Evolutionary conservation across 2,888 invertebrate genomes (phyloP).

Genomic region (Synanthedon myopaeformis): DNA sequence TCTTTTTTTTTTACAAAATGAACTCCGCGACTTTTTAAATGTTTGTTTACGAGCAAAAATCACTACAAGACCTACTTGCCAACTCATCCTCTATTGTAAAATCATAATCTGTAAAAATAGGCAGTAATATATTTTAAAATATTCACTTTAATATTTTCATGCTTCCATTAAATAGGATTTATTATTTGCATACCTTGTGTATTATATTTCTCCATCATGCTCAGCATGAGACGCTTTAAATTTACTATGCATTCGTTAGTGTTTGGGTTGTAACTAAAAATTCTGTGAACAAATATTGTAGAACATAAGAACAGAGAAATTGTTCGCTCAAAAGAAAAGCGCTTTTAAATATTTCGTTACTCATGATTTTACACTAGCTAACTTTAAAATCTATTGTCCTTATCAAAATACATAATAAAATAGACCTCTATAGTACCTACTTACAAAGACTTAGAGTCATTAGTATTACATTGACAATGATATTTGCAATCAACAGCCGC

Average conservation of each 20-base stretch:
- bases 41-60: too few relatives aligned
- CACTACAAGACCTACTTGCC: slow-evolving; percentile 18
- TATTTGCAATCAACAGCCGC: slow-evolving; percentile 15
- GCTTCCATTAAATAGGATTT: neutral
- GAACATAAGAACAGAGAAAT: neutral
- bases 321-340: too few relatives aligned
- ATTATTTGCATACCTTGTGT: slow-evolving; percentile 16
- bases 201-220: slow-evolving; percentile 21
- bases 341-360: too few relatives aligned
- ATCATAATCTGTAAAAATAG: slow-evolving; percentile 16
- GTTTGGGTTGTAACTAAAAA: slow-evolving; percentile 30
- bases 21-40: too few relatives aligned
- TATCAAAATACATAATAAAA: too few relatives aligned
- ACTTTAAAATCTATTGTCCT: too few relatives aligned
- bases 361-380: too few relatives aligned
- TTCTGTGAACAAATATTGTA: slow-evolving; percentile 21
- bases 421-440: too few relatives aligned
- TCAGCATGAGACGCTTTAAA: slow-evolving; percentile 23
- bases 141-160: neutral
- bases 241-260: slow-evolving; percentile 31
- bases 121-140: neutral
- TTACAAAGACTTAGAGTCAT: neutral
- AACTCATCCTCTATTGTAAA: slow-evolving; percentile 14
- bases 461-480: slow-evolving; percentile 32
- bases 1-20: too few relatives aligned